A percentile compares a stretch with the other conserved stretches of the same genome.
Conservation (phyloP, 1,140 invertebrate genomes). For the Drosophila repletoides region DNA sequence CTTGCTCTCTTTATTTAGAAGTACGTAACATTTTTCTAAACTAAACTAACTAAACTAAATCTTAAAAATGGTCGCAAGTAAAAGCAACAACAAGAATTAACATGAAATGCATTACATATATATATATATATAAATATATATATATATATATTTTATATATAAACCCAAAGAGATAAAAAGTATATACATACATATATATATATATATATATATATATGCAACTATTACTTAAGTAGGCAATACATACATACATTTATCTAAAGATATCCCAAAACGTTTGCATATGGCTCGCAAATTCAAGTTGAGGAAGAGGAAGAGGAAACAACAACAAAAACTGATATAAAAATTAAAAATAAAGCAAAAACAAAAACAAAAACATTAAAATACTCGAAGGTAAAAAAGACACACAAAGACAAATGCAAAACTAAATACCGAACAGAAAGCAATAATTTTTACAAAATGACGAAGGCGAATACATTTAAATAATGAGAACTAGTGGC, state of each 20-base stretch:
- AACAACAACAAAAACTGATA: conserved; percentile 42
- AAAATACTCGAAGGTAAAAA: conserved; percentile 27
- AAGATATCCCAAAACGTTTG: conserved; percentile 69
- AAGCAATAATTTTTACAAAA: conserved; percentile 75
- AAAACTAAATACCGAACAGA: conserved; percentile 54
- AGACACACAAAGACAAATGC: conserved; percentile 27
- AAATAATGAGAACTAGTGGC: conserved; percentile 56
- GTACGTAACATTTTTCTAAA: conserved; percentile 73
- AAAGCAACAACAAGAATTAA: conserved; percentile 36
- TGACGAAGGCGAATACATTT: conserved; percentile 37
- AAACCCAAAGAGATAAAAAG: conserved; percentile 37
- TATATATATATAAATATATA: conserved; percentile 43
- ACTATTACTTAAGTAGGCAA: conserved; percentile 74
- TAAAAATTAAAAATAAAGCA: conserved; percentile 15
- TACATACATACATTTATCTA: too few relatives aligned
- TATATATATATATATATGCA: conserved; percentile 61
- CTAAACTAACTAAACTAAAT: conserved; percentile 42
- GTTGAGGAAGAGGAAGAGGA: conserved; percentile 35
- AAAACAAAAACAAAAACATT: conserved; percentile 5
- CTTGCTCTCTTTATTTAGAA: conserved; percentile 78
- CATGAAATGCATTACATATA: conserved; percentile 53
- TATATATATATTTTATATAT: conserved; percentile 68
- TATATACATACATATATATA: conserved; percentile 57
- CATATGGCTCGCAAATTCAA: conserved; percentile 69
- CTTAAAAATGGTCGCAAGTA: conserved; percentile 47